Evolutionary conservation across 2,113 vertebrate genomes (phyloP), one percentile per base, ranked within the genome.

Genomic region (Daboia siamensis): DNA sequence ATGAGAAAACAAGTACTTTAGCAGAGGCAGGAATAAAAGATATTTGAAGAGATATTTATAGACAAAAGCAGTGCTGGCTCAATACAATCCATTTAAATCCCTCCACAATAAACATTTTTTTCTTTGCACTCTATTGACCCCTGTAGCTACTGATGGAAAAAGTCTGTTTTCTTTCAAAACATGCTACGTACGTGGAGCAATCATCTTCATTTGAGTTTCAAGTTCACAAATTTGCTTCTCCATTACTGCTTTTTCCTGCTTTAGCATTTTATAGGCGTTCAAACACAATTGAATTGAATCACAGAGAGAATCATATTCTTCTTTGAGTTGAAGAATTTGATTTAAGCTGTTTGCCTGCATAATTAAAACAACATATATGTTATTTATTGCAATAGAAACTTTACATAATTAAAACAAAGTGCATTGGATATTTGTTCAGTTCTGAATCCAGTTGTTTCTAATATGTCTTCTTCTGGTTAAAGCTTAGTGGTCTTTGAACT

Each of bases 251-350:
- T 98, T 99, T 95, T 99, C 98, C 93, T 97, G 96, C 95, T 99
- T 98, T 96, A 98, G 95, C 93, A 98, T 97, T 94, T 98, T 98
- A 96, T 97, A 99, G 15, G 97, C 97, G 94, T 98, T 98, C 96
- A 99, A 98, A 98, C 98, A 98, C 23, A 98, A 96, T 88, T 96
- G 97, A 59, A 98, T 96, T 96, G 98, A 97, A 94, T 96, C 97
- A 86, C 96, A 94, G 55, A 97, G 97, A 64, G 95, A 95, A 29
- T 98, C 97, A 91, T 96, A 98, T 90, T 98, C 98, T 93, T 98
- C 98, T 91, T 97, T 97, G 90, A 98, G 92, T 8, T 97, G 96
- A 92, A 94, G 59, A 26, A 93, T 90, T 10, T 94, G 80, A 23
- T 12, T 97, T 97, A 44, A 96, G 48, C 92, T 97, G 97, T 0